Conservation (phyloP, 2,113 vertebrate species). For the Mola mola region DNA sequence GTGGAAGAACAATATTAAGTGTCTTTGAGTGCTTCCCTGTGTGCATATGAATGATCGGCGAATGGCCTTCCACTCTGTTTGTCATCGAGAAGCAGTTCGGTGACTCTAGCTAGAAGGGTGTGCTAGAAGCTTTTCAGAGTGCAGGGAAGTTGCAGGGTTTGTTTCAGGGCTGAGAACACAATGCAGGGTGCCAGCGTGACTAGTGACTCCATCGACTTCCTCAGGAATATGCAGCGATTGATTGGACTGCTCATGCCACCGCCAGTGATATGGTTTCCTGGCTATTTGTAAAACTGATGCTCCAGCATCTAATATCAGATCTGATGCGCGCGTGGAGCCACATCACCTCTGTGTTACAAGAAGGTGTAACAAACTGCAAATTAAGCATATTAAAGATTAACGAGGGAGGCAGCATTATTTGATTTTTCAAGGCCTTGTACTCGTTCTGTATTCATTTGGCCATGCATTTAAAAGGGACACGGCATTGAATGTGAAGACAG, state of each 20-base stretch:
- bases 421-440: neutral
- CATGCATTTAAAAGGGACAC: neutral
- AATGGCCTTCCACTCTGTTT: slow-evolving; percentile 24
- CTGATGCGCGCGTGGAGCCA: too few species aligned
- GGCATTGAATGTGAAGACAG: neutral
- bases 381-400: neutral
- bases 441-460: neutral
- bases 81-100: too few species aligned
- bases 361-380: slow-evolving; percentile 6
- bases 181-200: slow-evolving; percentile 73
- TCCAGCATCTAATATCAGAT: slow-evolving; percentile 58
- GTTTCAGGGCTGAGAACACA: slow-evolving; percentile 44
- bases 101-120: too few species aligned
- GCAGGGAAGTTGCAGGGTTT: slow-evolving; percentile 34
- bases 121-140: slow-evolving; percentile 34
- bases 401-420: neutral
- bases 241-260: slow-evolving; percentile 74
- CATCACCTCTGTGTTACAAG: slow-evolving; percentile 21
- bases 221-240: slow-evolving; percentile 75
- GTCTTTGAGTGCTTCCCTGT: slow-evolving; percentile 52
- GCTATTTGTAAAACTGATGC: slow-evolving; percentile 64
- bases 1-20: slow-evolving; percentile 40
- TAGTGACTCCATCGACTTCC: slow-evolving; percentile 76
- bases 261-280: slow-evolving; percentile 62
- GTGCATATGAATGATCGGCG: slow-evolving; percentile 37